Conservation (phyloP, 2,888 invertebrate genomes). For the Cancer borealis region DNA sequence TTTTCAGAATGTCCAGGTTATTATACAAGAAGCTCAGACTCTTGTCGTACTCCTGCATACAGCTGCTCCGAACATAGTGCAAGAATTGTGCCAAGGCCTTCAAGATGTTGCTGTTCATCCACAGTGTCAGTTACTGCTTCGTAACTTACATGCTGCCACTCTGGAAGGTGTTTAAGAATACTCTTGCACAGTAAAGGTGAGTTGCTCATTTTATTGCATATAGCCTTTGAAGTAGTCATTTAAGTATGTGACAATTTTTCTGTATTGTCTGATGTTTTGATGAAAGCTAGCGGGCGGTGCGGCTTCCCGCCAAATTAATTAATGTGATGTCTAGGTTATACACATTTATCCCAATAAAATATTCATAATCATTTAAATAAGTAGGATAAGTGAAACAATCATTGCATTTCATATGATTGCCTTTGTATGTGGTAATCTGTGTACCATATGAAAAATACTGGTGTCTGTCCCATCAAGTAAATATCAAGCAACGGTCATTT, state of each 20-base stretch:
- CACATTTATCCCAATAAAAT: too few species aligned
- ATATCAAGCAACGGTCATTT: too few species aligned
- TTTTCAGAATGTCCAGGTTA: conserved; percentile 7
- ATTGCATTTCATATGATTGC: too few species aligned
- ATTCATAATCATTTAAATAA: too few species aligned
- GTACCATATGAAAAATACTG: too few species aligned
- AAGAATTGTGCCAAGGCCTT: background rate
- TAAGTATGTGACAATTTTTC: background rate
- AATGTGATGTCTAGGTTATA: too few species aligned
- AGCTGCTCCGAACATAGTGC: background rate
- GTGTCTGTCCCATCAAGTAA: too few species aligned
- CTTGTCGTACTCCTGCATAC: conserved; percentile 19
- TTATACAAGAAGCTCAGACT: background rate
- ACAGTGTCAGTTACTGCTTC: background rate
- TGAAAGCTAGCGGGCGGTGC: too few species aligned
- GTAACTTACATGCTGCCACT: background rate
- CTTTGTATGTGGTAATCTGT: too few species aligned
- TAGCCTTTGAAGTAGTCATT: background rate
- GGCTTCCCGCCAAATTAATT: too few species aligned
- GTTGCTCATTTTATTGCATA: background rate
- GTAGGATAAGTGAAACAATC: too few species aligned
- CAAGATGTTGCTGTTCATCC: background rate
- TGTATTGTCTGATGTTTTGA: background rate
- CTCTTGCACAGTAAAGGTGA: background rate
- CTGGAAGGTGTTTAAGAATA: background rate